A percentile compares a stretch with the other conserved stretches of the same genome.
Conservation (phyloP, 2,888 invertebrate genomes). For the Crioceris asparagi region DNA sequence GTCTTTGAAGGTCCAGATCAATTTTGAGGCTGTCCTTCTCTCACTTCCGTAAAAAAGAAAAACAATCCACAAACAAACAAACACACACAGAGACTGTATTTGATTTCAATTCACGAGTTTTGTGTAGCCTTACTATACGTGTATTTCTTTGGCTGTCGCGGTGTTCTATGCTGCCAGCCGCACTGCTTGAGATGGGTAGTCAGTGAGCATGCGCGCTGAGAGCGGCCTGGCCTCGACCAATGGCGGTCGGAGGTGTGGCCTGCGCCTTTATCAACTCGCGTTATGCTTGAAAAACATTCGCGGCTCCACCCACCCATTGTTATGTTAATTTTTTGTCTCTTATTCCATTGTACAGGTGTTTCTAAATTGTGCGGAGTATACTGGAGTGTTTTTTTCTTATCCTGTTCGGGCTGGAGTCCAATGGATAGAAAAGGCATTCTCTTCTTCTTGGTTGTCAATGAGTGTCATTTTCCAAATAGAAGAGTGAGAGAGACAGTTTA, state of each 20-base stretch:
- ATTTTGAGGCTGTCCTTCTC: slow-evolving; percentile 48
- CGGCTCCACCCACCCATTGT: slow-evolving; percentile 36
- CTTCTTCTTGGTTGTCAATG: slow-evolving; percentile 17
- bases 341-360: slow-evolving; percentile 40
- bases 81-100: slow-evolving; percentile 1
- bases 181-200: slow-evolving; percentile 20
- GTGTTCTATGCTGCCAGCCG: slow-evolving; percentile 30
- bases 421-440: slow-evolving; percentile 16
- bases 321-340: slow-evolving; percentile 40
- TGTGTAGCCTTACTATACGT: slow-evolving; percentile 24
- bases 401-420: slow-evolving; percentile 16
- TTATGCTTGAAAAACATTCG: slow-evolving; percentile 35
- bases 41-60: not conserved
- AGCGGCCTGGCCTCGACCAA: slow-evolving; percentile 28
- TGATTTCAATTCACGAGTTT: slow-evolving; percentile 10
- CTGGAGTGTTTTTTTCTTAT: slow-evolving; percentile 22
- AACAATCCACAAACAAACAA: slow-evolving; percentile 4
- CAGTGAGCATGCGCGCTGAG: slow-evolving; percentile 29
- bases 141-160: slow-evolving; percentile 33
- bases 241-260: slow-evolving; percentile 30
- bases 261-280: slow-evolving; percentile 33
- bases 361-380: slow-evolving; percentile 32
- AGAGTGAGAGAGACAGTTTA: not conserved
- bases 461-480: slow-evolving; percentile 18
- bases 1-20: slow-evolving; percentile 65